Percentiles rank a stretch among this genome's conserved stretches.
Evolutionary conservation across 2,888 invertebrate species (phyloP).

Genomic region (Leptopterna dolabrata): DNA sequence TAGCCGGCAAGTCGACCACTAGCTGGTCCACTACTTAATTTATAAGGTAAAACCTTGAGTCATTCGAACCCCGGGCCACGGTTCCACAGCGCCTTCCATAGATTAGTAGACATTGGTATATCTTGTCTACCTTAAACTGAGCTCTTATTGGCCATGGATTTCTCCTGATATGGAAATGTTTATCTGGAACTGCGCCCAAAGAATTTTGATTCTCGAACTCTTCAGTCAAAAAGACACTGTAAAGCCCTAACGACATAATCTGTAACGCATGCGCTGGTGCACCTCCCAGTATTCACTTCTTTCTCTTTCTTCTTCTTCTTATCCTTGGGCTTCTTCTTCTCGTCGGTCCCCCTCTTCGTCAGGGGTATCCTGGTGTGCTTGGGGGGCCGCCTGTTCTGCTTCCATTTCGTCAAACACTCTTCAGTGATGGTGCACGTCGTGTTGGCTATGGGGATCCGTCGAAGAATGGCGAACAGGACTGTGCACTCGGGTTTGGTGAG

Average conservation of each 20-base stretch:
- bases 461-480: slow-evolving; percentile 65
- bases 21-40: slow-evolving; percentile 42
- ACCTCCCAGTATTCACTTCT: slow-evolving; percentile 67
- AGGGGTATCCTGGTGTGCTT: slow-evolving; percentile 68
- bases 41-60: neutral
- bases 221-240: slow-evolving; percentile 70
- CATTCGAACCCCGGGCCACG: neutral
- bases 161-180: too few species aligned
- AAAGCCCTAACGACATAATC: slow-evolving; percentile 70
- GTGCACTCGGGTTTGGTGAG: slow-evolving; percentile 70
- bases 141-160: too few species aligned
- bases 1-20: slow-evolving; percentile 17
- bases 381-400: slow-evolving; percentile 69
- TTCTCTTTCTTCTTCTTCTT: slow-evolving; percentile 62
- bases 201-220: neutral
- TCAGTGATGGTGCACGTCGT: slow-evolving; percentile 63
- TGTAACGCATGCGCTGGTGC: slow-evolving; percentile 70
- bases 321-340: slow-evolving; percentile 63
- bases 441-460: slow-evolving; percentile 58
- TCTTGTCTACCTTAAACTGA: too few species aligned
- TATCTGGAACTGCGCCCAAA: neutral
- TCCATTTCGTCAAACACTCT: slow-evolving; percentile 68
- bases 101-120: neutral
- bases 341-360: slow-evolving; percentile 67
- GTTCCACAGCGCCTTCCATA: neutral